phyloP scores from a whole-genome alignment of 1,140 invertebrate species.

The Drosophila virilis region DNA sequence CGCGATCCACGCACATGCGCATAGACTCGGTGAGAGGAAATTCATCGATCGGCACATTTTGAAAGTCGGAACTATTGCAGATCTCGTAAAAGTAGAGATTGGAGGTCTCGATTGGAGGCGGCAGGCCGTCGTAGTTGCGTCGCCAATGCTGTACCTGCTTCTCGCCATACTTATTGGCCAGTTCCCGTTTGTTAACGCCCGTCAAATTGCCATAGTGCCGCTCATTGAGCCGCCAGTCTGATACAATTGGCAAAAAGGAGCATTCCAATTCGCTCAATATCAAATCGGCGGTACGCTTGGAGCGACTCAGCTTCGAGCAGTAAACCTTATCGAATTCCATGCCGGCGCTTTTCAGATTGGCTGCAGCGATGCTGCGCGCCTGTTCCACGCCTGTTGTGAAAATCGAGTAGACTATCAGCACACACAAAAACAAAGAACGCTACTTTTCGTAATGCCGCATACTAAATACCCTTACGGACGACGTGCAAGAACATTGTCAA shows the following conservation, averaged over 20 bases:
- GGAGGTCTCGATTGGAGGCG: slow-evolving; percentile 86
- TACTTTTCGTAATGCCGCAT: no score
- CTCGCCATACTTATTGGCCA: slow-evolving; percentile 89
- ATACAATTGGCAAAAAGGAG: slow-evolving; percentile 85
- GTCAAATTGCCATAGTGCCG: slow-evolving; percentile 90
- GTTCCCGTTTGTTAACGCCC: slow-evolving; percentile 89
- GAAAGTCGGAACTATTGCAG: slow-evolving; percentile 85
- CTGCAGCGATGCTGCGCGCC: slow-evolving; percentile 89
- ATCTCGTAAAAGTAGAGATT: slow-evolving; percentile 87
- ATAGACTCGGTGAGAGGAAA: slow-evolving; percentile 89
- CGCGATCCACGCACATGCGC: slow-evolving; percentile 87
- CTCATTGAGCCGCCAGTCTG: slow-evolving; percentile 90
- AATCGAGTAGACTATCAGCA: not conserved
- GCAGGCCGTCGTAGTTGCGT: slow-evolving; percentile 88
- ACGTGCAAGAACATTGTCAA: no score
- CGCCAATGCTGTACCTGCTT: slow-evolving; percentile 88
- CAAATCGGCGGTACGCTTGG: slow-evolving; percentile 87
- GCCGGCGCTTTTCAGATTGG: slow-evolving; percentile 88
- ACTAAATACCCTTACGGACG: no score
- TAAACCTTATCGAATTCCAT: slow-evolving; percentile 89
- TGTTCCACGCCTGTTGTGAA: slow-evolving; percentile 48
- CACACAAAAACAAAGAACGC: no score
- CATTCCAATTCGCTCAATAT: slow-evolving; percentile 87
- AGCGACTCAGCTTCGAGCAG: slow-evolving; percentile 88
- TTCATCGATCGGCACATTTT: slow-evolving; percentile 74